phyloP scores from a whole-genome alignment of 2,888 invertebrate genomes.

The Stenodera caucasica region DNA sequence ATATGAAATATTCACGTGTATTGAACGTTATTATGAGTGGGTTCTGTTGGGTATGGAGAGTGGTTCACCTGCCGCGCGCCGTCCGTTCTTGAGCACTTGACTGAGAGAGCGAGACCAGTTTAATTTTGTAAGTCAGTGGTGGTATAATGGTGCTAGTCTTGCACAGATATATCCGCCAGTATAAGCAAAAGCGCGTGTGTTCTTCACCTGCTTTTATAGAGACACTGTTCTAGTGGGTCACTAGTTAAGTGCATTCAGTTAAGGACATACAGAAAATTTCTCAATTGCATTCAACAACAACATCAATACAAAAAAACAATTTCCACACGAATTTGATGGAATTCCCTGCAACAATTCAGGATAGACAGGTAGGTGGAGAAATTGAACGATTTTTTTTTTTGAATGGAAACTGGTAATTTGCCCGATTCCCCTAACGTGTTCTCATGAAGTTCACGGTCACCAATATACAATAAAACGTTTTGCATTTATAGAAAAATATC shows the following conservation, averaged over 20 bases:
- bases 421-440: conserved; percentile 15
- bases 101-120: conserved; percentile 21
- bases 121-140: conserved; percentile 31
- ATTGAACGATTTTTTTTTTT: neutral
- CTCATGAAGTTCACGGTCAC: conserved; percentile 22
- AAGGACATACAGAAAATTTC: neutral
- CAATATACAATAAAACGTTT: conserved; percentile 8
- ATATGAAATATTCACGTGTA: conserved; percentile 24
- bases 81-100: conserved; percentile 23
- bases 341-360: conserved; percentile 12
- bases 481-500: no score
- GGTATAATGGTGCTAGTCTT: conserved; percentile 22
- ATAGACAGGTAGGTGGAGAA: conserved; percentile 8
- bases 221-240: conserved; percentile 15
- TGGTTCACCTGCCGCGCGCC: conserved; percentile 25
- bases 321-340: conserved; percentile 14
- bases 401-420: conserved; percentile 22
- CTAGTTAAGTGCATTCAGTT: conserved; percentile 2
- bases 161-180: conserved; percentile 18
- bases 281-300: no score
- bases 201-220: conserved; percentile 9
- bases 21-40: conserved; percentile 8
- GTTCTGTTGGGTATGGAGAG: conserved; percentile 17
- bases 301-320: no score
- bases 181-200: conserved; percentile 10